Evolutionary conservation across 2,113 vertebrate species (phyloP).

Genomic region (Nibea albiflora): DNA sequence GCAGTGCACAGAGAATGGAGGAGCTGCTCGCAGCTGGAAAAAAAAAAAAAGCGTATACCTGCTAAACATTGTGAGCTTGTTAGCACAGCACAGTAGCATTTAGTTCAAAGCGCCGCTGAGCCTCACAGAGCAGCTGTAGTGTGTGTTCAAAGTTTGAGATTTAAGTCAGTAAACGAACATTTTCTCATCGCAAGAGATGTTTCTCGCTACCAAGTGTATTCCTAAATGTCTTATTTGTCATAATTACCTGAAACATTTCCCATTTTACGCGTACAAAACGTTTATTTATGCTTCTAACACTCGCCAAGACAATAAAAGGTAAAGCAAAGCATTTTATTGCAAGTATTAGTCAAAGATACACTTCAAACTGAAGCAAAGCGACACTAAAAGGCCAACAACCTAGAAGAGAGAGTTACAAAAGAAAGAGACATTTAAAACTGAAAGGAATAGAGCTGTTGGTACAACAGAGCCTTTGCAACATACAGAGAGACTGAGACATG

Average conservation of each 20-base stretch:
- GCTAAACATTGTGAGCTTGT: neutral
- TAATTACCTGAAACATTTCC: neutral
- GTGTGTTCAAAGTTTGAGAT: neutral
- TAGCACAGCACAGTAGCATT: neutral
- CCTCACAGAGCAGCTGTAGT: neutral
- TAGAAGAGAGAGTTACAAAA: constrained; percentile 81
- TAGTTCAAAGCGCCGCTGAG: neutral
- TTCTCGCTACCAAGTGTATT: neutral
- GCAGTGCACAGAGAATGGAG: neutral
- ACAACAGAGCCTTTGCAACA: constrained; percentile 84
- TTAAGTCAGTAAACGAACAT: neutral
- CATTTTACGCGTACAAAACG: neutral
- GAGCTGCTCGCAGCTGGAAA: neutral
- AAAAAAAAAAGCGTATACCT: neutral
- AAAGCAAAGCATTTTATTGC: constrained; percentile 91
- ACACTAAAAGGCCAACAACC: constrained; percentile 86
- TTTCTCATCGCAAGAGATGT: neutral
- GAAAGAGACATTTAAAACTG: constrained; percentile 74
- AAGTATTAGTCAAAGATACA: constrained; percentile 91
- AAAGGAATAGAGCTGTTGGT: constrained; percentile 80
- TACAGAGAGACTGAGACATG: constrained; percentile 77
- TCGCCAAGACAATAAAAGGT: constrained; percentile 35
- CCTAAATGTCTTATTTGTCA: neutral
- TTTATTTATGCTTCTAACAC: neutral
- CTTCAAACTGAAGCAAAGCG: constrained; percentile 89